Evolutionary conservation across 1,140 invertebrate species (phyloP).

Genomic region (Uloborus diversus): DNA sequence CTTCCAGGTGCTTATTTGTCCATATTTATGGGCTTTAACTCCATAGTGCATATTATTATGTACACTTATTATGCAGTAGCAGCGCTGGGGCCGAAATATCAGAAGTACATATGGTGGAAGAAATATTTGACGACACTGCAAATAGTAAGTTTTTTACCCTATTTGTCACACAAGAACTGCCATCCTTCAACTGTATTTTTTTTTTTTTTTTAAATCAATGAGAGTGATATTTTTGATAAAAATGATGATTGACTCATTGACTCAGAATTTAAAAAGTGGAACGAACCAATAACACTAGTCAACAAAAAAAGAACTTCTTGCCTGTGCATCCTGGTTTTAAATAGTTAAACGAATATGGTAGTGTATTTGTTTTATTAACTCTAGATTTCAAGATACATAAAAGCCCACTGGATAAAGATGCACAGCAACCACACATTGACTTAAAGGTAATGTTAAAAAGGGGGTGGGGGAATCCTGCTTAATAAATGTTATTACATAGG

Average conservation of each 20-base stretch:
- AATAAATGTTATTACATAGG: no score
- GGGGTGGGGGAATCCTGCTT: no score
- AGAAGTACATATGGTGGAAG: constrained; percentile 68
- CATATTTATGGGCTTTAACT: constrained; percentile 76
- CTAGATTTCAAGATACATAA: no score
- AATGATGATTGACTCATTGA: not conserved
- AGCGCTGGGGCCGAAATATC: constrained; percentile 64
- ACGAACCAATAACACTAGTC: not conserved
- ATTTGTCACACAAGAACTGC: no score
- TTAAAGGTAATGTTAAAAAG: no score
- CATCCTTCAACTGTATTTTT: no score
- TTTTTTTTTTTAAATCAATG: not conserved
- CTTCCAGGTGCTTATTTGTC: constrained; percentile 38
- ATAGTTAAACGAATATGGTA: no score
- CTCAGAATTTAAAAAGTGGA: not conserved
- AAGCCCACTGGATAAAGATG: no score
- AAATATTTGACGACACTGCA: constrained; percentile 63
- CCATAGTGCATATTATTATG: constrained; percentile 65
- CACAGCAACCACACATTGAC: no score
- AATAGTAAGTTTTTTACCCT: constrained; percentile 43
- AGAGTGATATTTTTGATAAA: not conserved
- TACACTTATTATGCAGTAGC: constrained; percentile 66
- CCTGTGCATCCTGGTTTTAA: not conserved
- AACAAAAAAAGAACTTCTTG: not conserved
- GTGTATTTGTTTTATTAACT: no score